These are phyloP conservation scores for Caenorhabditis sp. DNA, from an alignment of 2,888 invertebrate species.

Conservation along the genomic window DNA sequence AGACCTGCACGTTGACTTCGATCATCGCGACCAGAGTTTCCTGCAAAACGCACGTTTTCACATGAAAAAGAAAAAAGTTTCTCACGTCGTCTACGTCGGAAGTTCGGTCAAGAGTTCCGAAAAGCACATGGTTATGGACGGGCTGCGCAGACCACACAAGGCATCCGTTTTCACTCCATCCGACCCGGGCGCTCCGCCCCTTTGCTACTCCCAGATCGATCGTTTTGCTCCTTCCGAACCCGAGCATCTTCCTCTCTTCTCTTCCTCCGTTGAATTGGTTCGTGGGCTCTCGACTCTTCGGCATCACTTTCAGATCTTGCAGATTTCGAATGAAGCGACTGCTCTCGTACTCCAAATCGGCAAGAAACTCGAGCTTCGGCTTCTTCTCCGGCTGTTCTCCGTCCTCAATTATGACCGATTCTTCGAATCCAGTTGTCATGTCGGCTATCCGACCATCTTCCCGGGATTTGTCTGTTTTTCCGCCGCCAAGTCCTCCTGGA, in stretches of 20 bases:
- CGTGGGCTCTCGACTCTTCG: constrained; percentile 27
- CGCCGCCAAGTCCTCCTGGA: constrained; percentile 30
- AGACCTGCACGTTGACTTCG: constrained; percentile 27
- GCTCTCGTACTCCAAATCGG: constrained; percentile 50
- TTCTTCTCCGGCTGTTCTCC: constrained; percentile 62
- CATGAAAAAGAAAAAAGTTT: too few species aligned
- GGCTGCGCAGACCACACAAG: constrained; percentile 47
- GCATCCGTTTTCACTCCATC: constrained; percentile 59
- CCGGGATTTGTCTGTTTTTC: background rate
- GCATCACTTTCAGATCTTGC: constrained; percentile 46
- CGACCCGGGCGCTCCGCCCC: constrained; percentile 52
- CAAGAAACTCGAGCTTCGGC: constrained; percentile 58
- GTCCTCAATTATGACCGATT: constrained; percentile 15
- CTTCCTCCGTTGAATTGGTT: constrained; percentile 54
- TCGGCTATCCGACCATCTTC: constrained; percentile 10
- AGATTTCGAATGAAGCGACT: constrained; percentile 33
- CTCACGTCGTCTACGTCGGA: constrained; percentile 37
- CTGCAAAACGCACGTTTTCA: constrained; percentile 15
- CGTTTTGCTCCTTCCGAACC: constrained; percentile 41
- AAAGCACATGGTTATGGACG: constrained; percentile 30
- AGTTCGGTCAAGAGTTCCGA: constrained; percentile 38
- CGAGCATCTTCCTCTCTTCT: constrained; percentile 17
- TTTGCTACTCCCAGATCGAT: constrained; percentile 55
- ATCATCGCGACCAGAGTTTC: constrained; percentile 25
- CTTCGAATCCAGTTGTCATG: constrained; percentile 11